Evolutionary conservation across 2,888 invertebrate genomes (phyloP).

Genomic region (Ennomos fuscantarius): DNA sequence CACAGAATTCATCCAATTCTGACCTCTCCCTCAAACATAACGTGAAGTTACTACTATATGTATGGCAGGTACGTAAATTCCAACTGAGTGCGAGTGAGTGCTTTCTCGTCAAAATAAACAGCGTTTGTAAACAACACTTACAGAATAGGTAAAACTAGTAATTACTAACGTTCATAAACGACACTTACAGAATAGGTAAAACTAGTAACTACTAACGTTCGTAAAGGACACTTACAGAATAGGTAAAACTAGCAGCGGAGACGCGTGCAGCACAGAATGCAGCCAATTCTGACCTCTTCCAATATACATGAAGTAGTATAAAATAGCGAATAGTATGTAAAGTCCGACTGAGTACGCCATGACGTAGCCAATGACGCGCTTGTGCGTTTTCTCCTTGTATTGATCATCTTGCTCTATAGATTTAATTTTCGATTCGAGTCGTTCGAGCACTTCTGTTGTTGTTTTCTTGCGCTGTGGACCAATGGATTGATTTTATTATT

Average conservation of each 20-base stretch:
- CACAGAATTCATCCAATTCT: conserved; percentile 88
- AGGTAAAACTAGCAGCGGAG: conserved; percentile 92
- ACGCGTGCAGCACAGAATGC: conserved; percentile 90
- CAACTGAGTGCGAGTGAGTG: conserved; percentile 89
- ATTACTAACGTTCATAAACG: not conserved
- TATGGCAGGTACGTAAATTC: conserved; percentile 88
- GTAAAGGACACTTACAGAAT: conserved; percentile 88
- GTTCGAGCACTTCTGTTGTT: conserved; percentile 85
- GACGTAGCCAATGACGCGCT: conserved; percentile 92
- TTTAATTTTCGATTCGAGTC: conserved; percentile 91
- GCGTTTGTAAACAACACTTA: no score
- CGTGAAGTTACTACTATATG: conserved; percentile 91
- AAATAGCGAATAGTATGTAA: conserved; percentile 88
- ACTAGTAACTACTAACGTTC: no score
- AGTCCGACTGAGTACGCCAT: conserved; percentile 88
- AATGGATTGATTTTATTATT: conserved; percentile 19
- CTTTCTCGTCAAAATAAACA: no score
- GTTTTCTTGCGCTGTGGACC: conserved; percentile 75
- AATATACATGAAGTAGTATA: conserved; percentile 93
- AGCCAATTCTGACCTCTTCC: conserved; percentile 89
- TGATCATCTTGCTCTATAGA: conserved; percentile 92
- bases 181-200: no score
- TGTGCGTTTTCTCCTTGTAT: conserved; percentile 92
- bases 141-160: no score
- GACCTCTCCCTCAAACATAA: conserved; percentile 90